Evolutionary conservation across 2,797 vertebrate genomes (phyloP).

Genomic region (Pteronotus mesoamericanus): DNA sequence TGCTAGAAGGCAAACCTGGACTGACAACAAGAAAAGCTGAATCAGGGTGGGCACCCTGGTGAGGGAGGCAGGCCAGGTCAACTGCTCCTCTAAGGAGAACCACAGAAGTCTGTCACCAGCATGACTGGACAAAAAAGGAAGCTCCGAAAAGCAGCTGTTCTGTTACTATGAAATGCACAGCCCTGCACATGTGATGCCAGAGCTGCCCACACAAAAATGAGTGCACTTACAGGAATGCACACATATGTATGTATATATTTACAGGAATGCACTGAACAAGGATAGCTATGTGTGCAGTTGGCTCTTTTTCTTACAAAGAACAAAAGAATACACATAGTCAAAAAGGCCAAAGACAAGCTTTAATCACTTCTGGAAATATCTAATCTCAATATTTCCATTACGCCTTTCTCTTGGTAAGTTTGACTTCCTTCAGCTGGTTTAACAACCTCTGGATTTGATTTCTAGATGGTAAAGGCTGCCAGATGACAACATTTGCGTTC

Average conservation of each 20-base stretch:
- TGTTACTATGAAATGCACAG: not conserved
- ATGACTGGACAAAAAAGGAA: not conserved
- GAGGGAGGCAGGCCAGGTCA: not conserved
- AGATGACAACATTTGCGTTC: not conserved
- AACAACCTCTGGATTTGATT: not conserved
- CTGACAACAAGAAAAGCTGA: not conserved
- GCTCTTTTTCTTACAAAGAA: not conserved
- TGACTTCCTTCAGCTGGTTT: not conserved
- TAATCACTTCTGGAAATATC: not conserved
- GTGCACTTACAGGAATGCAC: slow-evolving; percentile 51
- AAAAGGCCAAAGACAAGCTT: not conserved
- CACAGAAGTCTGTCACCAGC: slow-evolving; percentile 4
- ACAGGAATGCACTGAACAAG: not conserved
- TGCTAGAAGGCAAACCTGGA: not conserved
- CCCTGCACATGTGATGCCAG: not conserved
- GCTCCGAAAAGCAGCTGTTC: slow-evolving; percentile 58
- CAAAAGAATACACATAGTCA: not conserved
- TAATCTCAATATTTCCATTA: not conserved
- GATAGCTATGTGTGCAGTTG: not conserved
- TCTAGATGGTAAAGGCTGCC: not conserved
- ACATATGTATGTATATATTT: slow-evolving; percentile 28
- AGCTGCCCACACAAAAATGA: slow-evolving; percentile 65
- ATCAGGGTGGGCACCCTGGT: not conserved
- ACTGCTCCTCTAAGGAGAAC: not conserved
- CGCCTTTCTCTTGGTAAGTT: not conserved